phyloP scores from a whole-genome alignment of 1,140 invertebrate genomes.

The Scaptomyza graminum region DNA sequence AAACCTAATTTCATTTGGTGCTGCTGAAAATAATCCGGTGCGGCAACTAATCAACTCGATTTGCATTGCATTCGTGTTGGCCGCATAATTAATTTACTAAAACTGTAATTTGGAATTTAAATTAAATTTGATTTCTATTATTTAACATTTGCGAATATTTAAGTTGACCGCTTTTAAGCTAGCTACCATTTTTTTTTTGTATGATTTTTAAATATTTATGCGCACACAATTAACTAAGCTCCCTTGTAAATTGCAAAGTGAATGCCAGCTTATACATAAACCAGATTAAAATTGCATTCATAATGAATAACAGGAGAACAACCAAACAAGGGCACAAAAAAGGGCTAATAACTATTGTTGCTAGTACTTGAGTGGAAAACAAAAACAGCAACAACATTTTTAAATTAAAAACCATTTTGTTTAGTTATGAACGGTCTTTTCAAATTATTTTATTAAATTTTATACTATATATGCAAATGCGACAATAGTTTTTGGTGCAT shows the following conservation, averaged over 20 bases:
- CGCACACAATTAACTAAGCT: slow-evolving; percentile 47
- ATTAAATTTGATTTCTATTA: slow-evolving; percentile 43
- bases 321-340: neutral
- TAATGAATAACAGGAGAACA: slow-evolving; percentile 20
- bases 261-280: slow-evolving; percentile 32
- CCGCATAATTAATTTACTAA: slow-evolving; percentile 44
- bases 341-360: too few relatives aligned
- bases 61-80: slow-evolving; percentile 1
- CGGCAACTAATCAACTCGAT: slow-evolving; percentile 31
- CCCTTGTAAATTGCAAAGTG: slow-evolving; percentile 27
- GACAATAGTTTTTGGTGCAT: too few relatives aligned
- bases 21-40: slow-evolving; percentile 23
- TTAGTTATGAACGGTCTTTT: too few relatives aligned
- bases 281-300: slow-evolving; percentile 45
- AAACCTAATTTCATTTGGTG: neutral
- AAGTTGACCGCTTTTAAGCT: neutral
- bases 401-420: too few relatives aligned
- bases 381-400: too few relatives aligned
- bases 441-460: too few relatives aligned
- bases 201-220: slow-evolving; percentile 23
- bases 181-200: neutral
- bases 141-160: slow-evolving; percentile 2
- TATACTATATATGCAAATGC: too few relatives aligned
- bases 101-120: slow-evolving; percentile 39
- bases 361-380: too few relatives aligned